Evolutionary conservation across 2,888 invertebrate genomes (phyloP), one percentile per base, ranked within the genome.

Genomic region (Mellilla xanthometata): DNA sequence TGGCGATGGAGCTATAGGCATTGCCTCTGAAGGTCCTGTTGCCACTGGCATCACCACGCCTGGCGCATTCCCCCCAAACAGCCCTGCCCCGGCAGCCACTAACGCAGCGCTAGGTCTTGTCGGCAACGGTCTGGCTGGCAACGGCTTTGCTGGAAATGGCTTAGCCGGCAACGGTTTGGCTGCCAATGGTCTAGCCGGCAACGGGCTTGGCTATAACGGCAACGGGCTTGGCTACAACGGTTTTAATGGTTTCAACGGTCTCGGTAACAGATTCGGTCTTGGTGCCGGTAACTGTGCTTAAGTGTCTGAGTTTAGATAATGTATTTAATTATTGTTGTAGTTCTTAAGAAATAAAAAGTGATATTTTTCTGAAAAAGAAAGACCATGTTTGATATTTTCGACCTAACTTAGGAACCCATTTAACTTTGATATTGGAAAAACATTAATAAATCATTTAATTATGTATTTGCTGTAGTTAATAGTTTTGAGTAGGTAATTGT

Each of bases 1-100:
- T 38, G 67, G 67, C 3, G 55, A 58, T 27, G 65, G 65, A 1
- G 36, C 49, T 27, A 28, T 55, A 23, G 55, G 50, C 32, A 52
- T 57, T 41, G 46, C 22, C 24, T 24, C 27, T 50, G 68, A 61
- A 6, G 54, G 50, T 11, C 39, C 54, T 15, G 48, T 51, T 34
- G 29, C 30, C 13, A 51, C 56, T 19, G 55, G 54, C 11, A 52
- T 56, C 32, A 27, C 48, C 22, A 11, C 30, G 3, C 56, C 43
- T 12, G 55, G 46, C 9, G 36, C 45, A 1, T 45, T 49, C 19
- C 51, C 54, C 9, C 49, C 60, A 0, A 22, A 1, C 12, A 27
- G 15, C 10, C 28, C 36, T n/a, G 3, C n/a, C 5, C 7, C 36
- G 0, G 50, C 38, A 24, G 39, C 39, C 12, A 10, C 19, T 24